These are phyloP conservation scores for Tetramorium alpestre DNA, from an alignment of 1,140 invertebrate genomes.

Conservation along the genomic window DNA sequence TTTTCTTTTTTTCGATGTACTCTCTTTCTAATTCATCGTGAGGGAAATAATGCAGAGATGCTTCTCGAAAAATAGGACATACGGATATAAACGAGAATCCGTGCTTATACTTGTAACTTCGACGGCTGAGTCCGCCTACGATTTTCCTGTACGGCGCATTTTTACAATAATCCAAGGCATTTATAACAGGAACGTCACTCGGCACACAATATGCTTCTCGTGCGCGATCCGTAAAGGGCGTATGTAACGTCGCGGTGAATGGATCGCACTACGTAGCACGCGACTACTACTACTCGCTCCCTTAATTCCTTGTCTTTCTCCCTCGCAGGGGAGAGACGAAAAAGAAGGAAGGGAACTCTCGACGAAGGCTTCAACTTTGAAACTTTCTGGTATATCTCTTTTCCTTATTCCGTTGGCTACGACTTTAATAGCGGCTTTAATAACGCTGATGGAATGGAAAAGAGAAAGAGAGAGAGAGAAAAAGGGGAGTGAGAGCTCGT, in stretches of 20 bases:
- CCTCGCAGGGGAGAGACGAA: neutral
- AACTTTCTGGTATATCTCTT: conserved; percentile 54
- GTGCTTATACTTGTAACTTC: conserved; percentile 20
- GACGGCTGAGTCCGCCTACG: conserved; percentile 35
- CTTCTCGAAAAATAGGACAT: conserved; percentile 9
- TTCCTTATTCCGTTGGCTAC: conserved; percentile 1
- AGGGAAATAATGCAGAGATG: neutral
- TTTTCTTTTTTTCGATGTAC: neutral
- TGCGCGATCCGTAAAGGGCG: conserved; percentile 57
- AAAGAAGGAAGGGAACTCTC: conserved; percentile 37
- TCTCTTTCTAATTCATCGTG: neutral
- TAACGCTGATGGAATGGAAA: conserved; percentile 54
- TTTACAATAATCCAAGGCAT: conserved; percentile 53
- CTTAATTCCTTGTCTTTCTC: conserved; percentile 1
- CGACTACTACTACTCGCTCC: conserved; percentile 59
- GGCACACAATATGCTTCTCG: conserved; percentile 60
- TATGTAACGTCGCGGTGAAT: conserved; percentile 65
- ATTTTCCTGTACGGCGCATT: conserved; percentile 26
- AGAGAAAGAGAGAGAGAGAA: neutral
- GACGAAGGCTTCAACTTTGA: conserved; percentile 12
- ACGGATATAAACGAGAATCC: conserved; percentile 8
- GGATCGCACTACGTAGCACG: conserved; percentile 75
- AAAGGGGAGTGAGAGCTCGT: neutral
- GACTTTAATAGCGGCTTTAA: conserved; percentile 57
- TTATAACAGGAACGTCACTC: conserved; percentile 54